phyloP scores from a whole-genome alignment of 2,113 vertebrate species.

The Ptyas mucosa region DNA sequence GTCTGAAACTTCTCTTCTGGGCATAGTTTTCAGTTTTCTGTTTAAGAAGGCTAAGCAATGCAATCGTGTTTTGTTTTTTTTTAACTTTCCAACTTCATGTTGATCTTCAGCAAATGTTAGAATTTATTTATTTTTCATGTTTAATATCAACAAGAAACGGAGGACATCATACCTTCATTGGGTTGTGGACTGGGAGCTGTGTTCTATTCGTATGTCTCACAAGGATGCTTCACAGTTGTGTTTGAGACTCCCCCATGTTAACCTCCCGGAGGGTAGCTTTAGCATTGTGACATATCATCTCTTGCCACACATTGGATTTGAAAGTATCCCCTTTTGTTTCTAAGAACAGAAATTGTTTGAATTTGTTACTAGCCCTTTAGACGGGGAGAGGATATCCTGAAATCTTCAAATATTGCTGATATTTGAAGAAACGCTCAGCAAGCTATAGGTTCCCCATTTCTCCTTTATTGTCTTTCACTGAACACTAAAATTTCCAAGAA shows the following conservation, averaged over 20 bases:
- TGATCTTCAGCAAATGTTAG: not conserved
- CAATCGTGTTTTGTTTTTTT: not conserved
- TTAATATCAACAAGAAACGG: not conserved
- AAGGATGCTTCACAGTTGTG: not conserved
- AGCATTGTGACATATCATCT: not conserved
- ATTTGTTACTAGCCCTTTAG: not conserved
- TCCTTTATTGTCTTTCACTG: not conserved
- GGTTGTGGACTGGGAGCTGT: not conserved
- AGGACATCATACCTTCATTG: not conserved
- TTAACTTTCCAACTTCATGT: not conserved
- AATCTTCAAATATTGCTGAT: not conserved
- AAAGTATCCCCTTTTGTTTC: not conserved
- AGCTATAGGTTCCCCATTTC: not conserved
- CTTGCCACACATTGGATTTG: not conserved
- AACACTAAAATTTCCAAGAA: not conserved
- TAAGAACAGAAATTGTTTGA: not conserved
- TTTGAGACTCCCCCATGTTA: not conserved
- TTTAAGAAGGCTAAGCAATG: not conserved
- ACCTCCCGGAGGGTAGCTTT: not conserved
- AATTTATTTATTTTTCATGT: not conserved
- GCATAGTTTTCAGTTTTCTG: not conserved
- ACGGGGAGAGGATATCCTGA: not conserved
- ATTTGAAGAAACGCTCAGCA: not conserved
- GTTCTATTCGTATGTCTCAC: not conserved
- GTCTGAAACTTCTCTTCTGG: not conserved